Percentiles rank a stretch among this genome's conserved stretches.
These are phyloP conservation scores for Plebejus argus DNA, from an alignment of 2,888 invertebrate genomes.

Conservation along the genomic window DNA sequence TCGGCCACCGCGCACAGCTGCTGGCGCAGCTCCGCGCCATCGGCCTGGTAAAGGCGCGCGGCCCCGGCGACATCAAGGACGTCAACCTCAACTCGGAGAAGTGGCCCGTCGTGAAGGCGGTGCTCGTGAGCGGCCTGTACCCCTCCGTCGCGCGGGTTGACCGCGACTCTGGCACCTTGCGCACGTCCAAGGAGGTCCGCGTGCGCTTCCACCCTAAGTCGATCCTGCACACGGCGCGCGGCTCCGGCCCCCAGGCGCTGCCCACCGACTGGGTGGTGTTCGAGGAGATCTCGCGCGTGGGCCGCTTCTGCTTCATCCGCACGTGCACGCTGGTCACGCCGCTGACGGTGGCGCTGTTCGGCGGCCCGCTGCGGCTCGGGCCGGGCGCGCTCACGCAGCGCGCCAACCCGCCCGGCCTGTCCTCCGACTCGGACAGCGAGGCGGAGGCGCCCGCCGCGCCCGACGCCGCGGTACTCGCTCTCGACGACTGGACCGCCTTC, in stretches of 20 bases:
- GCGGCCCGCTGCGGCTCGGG: conserved; percentile 85
- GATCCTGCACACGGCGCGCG: conserved; percentile 64
- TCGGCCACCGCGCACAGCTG: conserved; percentile 90
- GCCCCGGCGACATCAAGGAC: conserved; percentile 86
- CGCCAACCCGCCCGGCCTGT: conserved; percentile 70
- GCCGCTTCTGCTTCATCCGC: conserved; percentile 85
- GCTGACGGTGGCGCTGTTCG: conserved; percentile 89
- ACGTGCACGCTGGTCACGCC: conserved; percentile 92
- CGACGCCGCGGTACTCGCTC: conserved; percentile 73
- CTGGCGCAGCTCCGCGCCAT: conserved; percentile 89
- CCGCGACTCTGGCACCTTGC: conserved; percentile 80
- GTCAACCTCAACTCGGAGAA: conserved; percentile 91
- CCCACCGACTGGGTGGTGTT: conserved; percentile 93
- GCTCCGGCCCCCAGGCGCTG: conserved; percentile 49
- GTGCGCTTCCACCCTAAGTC: conserved; percentile 82
- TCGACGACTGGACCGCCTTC: conserved; percentile 89
- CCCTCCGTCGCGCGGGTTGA: conserved; percentile 92
- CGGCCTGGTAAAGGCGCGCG: conserved; percentile 85
- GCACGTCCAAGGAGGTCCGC: conserved; percentile 82
- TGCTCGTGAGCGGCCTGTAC: conserved; percentile 93
- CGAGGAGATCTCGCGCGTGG: conserved; percentile 90
- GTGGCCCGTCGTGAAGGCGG: conserved; percentile 95
- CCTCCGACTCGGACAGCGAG: conserved; percentile 73
- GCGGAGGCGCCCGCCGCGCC: conserved; percentile 66
- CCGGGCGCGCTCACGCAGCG: conserved; percentile 67